Evolutionary conservation across 2,113 vertebrate species (phyloP), one percentile per base, ranked within the genome.

Genomic region (Gnathonemus longibarbis): DNA sequence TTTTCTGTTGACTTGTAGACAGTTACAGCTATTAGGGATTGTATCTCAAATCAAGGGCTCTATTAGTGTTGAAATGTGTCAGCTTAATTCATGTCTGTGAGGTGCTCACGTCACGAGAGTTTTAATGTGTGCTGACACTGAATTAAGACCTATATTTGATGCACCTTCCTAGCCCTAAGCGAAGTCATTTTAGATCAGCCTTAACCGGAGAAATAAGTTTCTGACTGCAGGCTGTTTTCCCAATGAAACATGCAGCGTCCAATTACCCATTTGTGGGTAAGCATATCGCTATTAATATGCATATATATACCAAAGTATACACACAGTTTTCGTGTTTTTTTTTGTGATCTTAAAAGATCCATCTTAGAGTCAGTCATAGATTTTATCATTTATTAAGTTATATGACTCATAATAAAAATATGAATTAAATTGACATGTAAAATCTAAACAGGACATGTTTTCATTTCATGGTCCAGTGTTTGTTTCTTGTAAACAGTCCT

Each of bases 1-100:
- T 56, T 80, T 84, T 46, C 35, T 58, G 19, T 45, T 15, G 35
- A 46, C 11, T 84, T 49, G 50, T 84, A 84, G 80, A 85, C 48
- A 84, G 52, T 24, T 39, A 24, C 58, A 87, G 58, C 89, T 88
- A 87, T 80, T 56, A 52, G 13, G 48, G 80, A 90, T 19, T 45
- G 31, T 70, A 77, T 74, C 66, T 90, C 85, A 90, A 48, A 90
- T 90, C 27, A 90, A 53, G 62, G 27, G 31, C 19, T 90, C 89
- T 90, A 90, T 90, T 90, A 90, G 35, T 88, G 89, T 87, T 88
- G 89, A 90, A 88, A 88, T 87, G 48, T 90, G 89, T 90, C 89
- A 90, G 15, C 53, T 88, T 90, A 90, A 90, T 90, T 90, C 66
- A 77, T 77, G 62, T 88, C 89, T 80, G 66, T 31, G 35, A 31